Evolutionary conservation across 2,888 invertebrate genomes (phyloP).

Genomic region (Cyaniris semiargus): DNA sequence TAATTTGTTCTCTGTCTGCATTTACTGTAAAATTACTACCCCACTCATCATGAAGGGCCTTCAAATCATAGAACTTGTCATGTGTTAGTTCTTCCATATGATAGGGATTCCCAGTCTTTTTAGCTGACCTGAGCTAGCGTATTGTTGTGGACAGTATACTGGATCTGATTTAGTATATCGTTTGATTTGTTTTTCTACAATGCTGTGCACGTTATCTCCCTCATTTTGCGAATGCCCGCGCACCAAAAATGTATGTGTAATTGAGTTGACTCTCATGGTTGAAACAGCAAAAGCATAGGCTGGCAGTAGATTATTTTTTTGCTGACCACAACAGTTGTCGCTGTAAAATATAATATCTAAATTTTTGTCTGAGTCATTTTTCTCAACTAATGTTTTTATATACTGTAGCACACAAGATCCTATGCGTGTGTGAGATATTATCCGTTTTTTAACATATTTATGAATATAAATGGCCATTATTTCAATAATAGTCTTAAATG

Average conservation of each 20-base stretch:
- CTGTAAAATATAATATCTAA: conserved; percentile 32
- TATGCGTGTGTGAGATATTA: no score
- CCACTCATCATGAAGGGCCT: conserved; percentile 39
- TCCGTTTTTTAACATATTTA: no score
- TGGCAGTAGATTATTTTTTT: conserved; percentile 34
- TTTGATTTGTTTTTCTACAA: conserved; percentile 35
- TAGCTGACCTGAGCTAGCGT: conserved; percentile 30
- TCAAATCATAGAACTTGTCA: conserved; percentile 44
- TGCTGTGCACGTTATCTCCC: conserved; percentile 33
- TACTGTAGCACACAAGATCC: conserved; percentile 35
- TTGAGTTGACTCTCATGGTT: conserved; percentile 31
- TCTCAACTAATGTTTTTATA: conserved; percentile 7
- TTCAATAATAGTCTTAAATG: no score
- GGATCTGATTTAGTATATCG: conserved; percentile 31
- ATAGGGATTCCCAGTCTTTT: conserved; percentile 41
- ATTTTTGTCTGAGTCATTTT: conserved; percentile 24
- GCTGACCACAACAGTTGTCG: conserved; percentile 34
- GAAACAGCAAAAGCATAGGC: conserved; percentile 32
- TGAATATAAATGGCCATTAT: no score
- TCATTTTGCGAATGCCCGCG: conserved; percentile 34
- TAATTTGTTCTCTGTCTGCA: conserved; percentile 36
- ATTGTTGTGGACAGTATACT: conserved; percentile 33
- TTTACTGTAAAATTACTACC: conserved; percentile 40
- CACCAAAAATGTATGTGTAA: conserved; percentile 33
- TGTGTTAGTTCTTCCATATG: conserved; percentile 44